Evolutionary conservation across 2,113 vertebrate genomes (phyloP).

Genomic region (Heterotilapia buettikoferi): DNA sequence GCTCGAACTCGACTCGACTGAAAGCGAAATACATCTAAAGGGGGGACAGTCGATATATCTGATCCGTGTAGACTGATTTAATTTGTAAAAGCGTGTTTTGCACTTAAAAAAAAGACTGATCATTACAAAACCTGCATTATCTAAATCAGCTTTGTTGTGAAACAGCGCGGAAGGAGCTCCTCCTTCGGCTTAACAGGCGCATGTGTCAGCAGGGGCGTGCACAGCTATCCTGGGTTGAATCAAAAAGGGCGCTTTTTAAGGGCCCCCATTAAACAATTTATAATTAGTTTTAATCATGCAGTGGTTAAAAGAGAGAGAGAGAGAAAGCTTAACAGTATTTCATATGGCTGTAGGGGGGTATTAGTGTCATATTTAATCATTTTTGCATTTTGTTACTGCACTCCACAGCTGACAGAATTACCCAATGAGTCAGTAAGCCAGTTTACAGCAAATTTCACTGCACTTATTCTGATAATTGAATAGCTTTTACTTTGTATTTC

Average conservation of each 20-base stretch:
- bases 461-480: background rate
- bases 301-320: background rate
- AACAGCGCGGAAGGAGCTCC: conserved; percentile 25
- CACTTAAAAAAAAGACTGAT: background rate
- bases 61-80: background rate
- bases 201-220: background rate
- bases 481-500: rapidly evolving
- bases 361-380: background rate
- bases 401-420: background rate
- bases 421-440: background rate
- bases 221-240: background rate
- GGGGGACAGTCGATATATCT: background rate
- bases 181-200: background rate
- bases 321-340: background rate
- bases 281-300: background rate
- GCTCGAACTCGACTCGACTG: background rate
- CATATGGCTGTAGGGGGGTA: rapidly evolving
- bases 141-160: conserved; percentile 50
- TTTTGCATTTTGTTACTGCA: rapidly evolving
- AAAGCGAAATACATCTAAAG: background rate
- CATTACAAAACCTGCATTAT: conserved; percentile 43
- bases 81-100: background rate
- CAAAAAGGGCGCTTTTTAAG: background rate
- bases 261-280: background rate
- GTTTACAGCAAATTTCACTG: background rate